These are phyloP conservation scores for Numenius arquata DNA, from an alignment of 2,113 vertebrate genomes.

Conservation along the genomic window DNA sequence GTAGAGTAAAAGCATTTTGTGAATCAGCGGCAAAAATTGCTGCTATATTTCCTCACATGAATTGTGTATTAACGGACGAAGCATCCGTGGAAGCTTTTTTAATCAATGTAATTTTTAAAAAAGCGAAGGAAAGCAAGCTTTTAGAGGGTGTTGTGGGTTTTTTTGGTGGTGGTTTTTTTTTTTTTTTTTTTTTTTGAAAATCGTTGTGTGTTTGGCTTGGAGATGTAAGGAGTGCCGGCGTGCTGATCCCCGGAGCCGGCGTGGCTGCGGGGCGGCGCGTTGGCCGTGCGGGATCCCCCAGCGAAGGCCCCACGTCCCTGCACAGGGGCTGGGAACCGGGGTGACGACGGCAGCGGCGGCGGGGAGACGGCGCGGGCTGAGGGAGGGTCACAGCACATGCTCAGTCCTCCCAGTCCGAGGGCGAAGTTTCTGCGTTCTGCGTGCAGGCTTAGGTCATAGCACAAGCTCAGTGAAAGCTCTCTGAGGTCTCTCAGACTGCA, in stretches of 20 bases:
- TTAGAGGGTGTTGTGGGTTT: neutral
- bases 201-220: neutral
- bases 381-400: conserved; percentile 98
- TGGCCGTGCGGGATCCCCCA: conserved; percentile 72
- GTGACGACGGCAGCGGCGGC: neutral
- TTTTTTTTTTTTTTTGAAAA: neutral
- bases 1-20: neutral
- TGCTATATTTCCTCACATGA: accelerated
- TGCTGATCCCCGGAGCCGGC: neutral
- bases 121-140: neutral
- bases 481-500: conserved; percentile 81
- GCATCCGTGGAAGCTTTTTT: neutral
- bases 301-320: conserved; percentile 50
- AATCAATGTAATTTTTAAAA: accelerated
- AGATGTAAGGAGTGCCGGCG: neutral
- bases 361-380: neutral
- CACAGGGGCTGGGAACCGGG: neutral
- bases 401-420: conserved; percentile 87
- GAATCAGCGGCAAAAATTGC: neutral
- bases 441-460: conserved; percentile 97
- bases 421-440: conserved; percentile 90
- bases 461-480: conserved; percentile 93
- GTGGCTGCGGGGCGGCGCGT: neutral
- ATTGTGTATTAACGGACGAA: accelerated
- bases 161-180: neutral